phyloP scores from a whole-genome alignment of 2,888 invertebrate species.

The Nomada fabriciana region DNA sequence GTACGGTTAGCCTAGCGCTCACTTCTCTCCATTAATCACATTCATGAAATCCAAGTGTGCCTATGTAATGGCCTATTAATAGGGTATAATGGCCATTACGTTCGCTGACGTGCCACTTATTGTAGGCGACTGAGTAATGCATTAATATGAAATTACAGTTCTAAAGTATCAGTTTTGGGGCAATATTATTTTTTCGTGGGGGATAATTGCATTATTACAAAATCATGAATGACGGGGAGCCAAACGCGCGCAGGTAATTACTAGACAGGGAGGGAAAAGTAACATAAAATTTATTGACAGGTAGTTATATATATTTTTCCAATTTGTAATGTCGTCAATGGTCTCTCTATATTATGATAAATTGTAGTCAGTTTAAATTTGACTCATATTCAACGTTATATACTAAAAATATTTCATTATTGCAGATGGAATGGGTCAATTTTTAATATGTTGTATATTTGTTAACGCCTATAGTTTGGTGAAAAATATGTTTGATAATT shows the following conservation, averaged over 20 bases:
- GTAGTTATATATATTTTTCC: no score
- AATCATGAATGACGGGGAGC: background rate
- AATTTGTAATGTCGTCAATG: no score
- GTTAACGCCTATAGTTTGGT: no score
- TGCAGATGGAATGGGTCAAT: no score
- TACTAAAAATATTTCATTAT: no score
- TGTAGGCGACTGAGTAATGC: constrained; percentile 32
- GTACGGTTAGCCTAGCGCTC: constrained; percentile 55
- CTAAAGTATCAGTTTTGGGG: constrained; percentile 21
- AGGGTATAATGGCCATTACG: constrained; percentile 44
- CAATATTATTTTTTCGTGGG: background rate
- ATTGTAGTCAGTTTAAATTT: no score
- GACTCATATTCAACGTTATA: no score
- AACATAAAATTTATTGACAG: no score
- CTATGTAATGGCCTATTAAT: constrained; percentile 51
- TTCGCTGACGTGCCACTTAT: constrained; percentile 37
- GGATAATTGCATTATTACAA: background rate
- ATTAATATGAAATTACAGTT: constrained; percentile 18
- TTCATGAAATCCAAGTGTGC: constrained; percentile 50
- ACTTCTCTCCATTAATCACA: constrained; percentile 54
- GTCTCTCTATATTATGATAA: no score
- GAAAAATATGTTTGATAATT: no score
- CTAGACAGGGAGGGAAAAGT: no score
- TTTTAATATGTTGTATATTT: no score
- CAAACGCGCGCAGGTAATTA: background rate